Evolutionary conservation across 2,797 vertebrate species (phyloP).

Genomic region (Jordanella pulchra): DNA sequence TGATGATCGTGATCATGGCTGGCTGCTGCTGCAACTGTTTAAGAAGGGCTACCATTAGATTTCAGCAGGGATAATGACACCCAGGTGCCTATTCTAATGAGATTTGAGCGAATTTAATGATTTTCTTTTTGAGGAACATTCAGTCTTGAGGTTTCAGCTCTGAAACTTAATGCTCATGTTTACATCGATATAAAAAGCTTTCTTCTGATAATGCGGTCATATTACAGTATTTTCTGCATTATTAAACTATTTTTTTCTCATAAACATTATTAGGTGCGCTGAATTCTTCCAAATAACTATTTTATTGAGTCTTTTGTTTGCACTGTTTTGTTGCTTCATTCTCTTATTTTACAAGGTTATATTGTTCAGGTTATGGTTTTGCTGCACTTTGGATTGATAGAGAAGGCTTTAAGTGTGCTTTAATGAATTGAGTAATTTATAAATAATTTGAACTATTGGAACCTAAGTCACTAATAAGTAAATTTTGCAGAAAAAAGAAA

Average conservation of each 20-base stretch:
- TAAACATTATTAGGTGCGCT: neutral
- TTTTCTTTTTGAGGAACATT: neutral
- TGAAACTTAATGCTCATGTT: constrained; percentile 6
- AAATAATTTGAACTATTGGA: neutral
- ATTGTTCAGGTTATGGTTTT: neutral
- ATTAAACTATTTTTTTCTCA: neutral
- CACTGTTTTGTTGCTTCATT: neutral
- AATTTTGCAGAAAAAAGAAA: neutral
- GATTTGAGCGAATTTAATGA: constrained; percentile 25
- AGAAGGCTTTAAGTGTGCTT: neutral
- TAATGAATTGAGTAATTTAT: neutral
- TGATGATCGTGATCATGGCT: constrained; percentile 40
- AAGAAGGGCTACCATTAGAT: constrained; percentile 43
- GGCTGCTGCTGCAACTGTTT: constrained; percentile 46
- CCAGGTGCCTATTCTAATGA: constrained; percentile 64
- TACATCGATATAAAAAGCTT: constrained; percentile 7
- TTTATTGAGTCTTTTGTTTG: neutral
- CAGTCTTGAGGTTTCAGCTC: neutral
- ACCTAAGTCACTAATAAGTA: neutral
- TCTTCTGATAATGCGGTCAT: neutral
- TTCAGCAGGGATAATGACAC: constrained; percentile 66
- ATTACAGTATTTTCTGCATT: no score
- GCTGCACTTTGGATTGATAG: neutral
- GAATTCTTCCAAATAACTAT: neutral
- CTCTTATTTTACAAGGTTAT: neutral